Evolutionary conservation across 2,113 vertebrate genomes (phyloP).

Genomic region (Megaceryle torquata): DNA sequence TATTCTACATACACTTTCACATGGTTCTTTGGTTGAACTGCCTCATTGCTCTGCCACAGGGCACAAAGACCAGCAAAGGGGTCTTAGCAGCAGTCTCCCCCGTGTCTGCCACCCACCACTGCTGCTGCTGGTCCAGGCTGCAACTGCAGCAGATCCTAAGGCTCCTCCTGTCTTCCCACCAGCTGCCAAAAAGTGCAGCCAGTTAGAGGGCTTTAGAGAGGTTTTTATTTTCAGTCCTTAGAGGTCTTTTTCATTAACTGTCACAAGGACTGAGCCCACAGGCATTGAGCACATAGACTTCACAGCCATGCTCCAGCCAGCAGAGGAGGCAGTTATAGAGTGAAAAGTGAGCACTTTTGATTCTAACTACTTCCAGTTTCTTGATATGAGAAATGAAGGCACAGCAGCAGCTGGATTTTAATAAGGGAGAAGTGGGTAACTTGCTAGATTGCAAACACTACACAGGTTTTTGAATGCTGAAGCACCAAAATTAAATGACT

Average conservation of each 20-base stretch:
- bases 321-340: neutral
- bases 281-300: neutral
- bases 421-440: neutral
- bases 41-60: neutral
- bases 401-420: neutral
- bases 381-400: neutral
- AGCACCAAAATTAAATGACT: neutral
- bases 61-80: neutral
- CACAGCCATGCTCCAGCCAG: neutral
- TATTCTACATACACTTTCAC: neutral
- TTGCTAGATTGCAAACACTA: neutral
- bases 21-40: neutral
- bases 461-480: neutral
- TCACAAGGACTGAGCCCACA: neutral
- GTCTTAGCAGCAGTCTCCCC: neutral
- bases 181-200: neutral
- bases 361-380: neutral
- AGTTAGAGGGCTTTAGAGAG: neutral
- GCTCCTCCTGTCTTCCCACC: neutral
- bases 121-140: neutral
- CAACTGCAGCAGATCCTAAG: neutral
- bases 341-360: neutral
- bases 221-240: neutral
- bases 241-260: neutral
- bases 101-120: neutral